Percentiles rank a stretch among this genome's conserved stretches.
Evolutionary conservation across 2,888 invertebrate species (phyloP).

Genomic region (Leptarthrus brevirostris): DNA sequence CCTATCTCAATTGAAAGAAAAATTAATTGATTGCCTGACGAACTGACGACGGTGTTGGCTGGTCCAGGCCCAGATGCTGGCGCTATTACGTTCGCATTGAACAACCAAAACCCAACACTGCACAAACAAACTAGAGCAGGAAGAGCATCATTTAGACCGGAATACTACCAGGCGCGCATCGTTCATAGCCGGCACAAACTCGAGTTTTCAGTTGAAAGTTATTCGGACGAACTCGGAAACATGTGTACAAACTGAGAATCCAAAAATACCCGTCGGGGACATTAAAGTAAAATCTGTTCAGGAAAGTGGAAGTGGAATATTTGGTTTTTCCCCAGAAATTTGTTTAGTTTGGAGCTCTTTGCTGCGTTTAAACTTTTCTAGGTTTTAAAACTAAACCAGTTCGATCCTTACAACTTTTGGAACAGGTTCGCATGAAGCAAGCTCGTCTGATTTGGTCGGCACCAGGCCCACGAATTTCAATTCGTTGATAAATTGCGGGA

Average conservation of each 20-base stretch:
- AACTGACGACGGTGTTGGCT: background rate
- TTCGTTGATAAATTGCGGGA: too few relatives aligned
- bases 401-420: constrained; percentile 48
- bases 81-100: constrained; percentile 16
- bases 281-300: too few relatives aligned
- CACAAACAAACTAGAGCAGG: constrained; percentile 64
- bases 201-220: too few relatives aligned
- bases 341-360: background rate
- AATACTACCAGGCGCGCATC: constrained; percentile 64
- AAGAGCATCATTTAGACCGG: constrained; percentile 68
- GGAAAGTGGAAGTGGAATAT: too few relatives aligned
- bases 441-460: background rate
- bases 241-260: background rate
- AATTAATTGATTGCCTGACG: background rate
- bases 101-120: constrained; percentile 7
- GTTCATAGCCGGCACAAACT: constrained; percentile 37
- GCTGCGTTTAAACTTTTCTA: constrained; percentile 26
- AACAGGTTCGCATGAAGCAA: constrained; percentile 31
- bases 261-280: too few relatives aligned
- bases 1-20: background rate
- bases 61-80: constrained; percentile 38
- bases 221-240: background rate
- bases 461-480: background rate
- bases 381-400: constrained; percentile 41
- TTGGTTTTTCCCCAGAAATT: too few relatives aligned